Percentiles rank a stretch among this genome's conserved stretches.
These are phyloP conservation scores for Prionailurus bengalensis DNA, from an alignment of 2,113 vertebrate species.

Conservation along the genomic window DNA sequence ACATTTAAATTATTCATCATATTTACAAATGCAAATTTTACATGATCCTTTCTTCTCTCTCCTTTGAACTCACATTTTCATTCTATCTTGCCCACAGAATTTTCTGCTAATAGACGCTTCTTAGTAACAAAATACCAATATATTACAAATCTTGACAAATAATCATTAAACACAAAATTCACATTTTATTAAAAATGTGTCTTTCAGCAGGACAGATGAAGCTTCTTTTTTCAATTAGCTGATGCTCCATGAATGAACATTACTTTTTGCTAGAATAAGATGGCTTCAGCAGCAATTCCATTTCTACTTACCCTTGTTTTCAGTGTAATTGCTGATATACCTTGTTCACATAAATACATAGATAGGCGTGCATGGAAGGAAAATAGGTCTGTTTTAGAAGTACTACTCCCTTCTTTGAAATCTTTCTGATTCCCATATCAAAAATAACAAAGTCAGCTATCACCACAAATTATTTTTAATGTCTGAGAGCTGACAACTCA, in stretches of 20 bases:
- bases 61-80: slow-evolving; percentile 1
- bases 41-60: background rate
- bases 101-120: background rate
- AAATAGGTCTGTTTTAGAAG: slow-evolving; percentile 7
- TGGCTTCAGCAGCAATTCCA: background rate
- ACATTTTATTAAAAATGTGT: slow-evolving; percentile 11
- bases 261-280: background rate
- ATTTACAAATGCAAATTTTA: slow-evolving; percentile 25
- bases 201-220: background rate
- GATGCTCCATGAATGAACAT: background rate
- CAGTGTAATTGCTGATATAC: background rate
- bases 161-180: slow-evolving; percentile 2
- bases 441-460: slow-evolving; percentile 51
- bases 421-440: slow-evolving; percentile 11
- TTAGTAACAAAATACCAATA: background rate
- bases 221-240: slow-evolving; percentile 24
- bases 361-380: background rate
- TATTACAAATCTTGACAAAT: background rate
- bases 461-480: slow-evolving; percentile 54
- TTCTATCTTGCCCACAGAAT: background rate
- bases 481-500: background rate
- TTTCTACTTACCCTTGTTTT: background rate
- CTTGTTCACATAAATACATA: background rate
- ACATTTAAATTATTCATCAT: background rate
- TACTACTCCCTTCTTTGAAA: background rate